Base-by-base conservation (phyloP, 2,113 vertebrate species). In the Danionella cerebrum region DNA sequence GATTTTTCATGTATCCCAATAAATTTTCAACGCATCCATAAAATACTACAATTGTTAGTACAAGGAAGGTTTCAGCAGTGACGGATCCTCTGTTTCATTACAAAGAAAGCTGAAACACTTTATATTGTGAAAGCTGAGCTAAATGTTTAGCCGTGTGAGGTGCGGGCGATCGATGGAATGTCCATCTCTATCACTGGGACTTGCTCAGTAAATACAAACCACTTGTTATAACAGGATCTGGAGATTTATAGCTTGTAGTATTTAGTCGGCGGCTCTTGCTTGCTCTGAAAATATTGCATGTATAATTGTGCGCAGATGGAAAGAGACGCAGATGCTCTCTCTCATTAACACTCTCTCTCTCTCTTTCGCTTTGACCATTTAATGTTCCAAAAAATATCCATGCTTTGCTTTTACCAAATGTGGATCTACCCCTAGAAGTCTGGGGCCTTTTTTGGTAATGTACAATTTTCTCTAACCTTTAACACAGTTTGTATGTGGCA, bases 151-250 rank as follows among this genome's bases (percentile, higher is more conserved):
- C 7, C 22, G 45, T 52, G 57, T n/a, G n/a, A n/a, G n/a, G n/a
- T n/a, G n/a, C n/a, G 11, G 57, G 77, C 80, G 79, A 70, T 39
- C 50, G 75, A 79, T 80, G 75, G 80, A 81, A 81, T 83, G 80
- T 84, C 75, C 72, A 78, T 69, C 65, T 73, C 69, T 80, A 81
- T 77, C 82, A 79, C 64, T 18, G 69, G 78, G 70, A 77, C 74
- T 75, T 48, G 47, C 48, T 76, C 76, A 75, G 82, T 84, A 85
- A 89, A 89, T 85, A 86, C 75, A 84, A 88, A 84, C 77, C 87
- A 89, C 84, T 88, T 88, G 87, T 89, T 88, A 87, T 84, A 88
- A 88, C 86, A 88, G 86, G 85, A 89, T 85, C 83, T 84, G 79
- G 85, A 86, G 84, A 89, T 86, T 84, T 83, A 85, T 85, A 86